Evolutionary conservation across 1,140 invertebrate genomes (phyloP), one percentile per base, ranked within the genome.

Genomic region (Polypedilum pembai): DNA sequence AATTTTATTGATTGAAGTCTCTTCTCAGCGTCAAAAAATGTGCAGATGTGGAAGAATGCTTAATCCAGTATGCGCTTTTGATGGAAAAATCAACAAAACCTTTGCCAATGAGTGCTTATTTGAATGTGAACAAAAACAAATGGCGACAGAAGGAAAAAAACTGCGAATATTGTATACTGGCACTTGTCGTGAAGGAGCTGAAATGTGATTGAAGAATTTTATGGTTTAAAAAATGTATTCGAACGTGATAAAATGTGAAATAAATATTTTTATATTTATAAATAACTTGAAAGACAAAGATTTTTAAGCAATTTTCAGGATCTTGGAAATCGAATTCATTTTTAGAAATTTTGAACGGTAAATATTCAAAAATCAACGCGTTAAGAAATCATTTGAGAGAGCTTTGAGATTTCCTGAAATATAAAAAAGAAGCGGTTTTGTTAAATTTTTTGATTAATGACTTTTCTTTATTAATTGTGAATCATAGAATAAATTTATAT

Each of bases 161-260:
- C 10, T 56, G 4, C 12, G 45, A 56, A 56, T 15, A 56, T 4
- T 56, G 8, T 56, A 56, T 15, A n/a, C 12, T n/a, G 45, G 45
- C 12, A n/a, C n/a, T 56, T 56, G 45, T 56, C 45, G 45, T 15
- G 45, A 56, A 4, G 45, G 12, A 3, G 45, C 12, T 56, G 45
- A 56, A 56, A 56, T 56, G 45, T 56, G 12, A 56, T 56, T 56
- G 45, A 56, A 56, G 10, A 1, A 3, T 15, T 12, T 10, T 56
- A 56, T 56, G 45, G 5, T 33, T 33, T 33, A 5, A 33, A 33
- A 33, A 33, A 33, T 33, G 24, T 33, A 33, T 33, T 5, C 1
- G 45, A 56, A 56, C 45, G 45, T 56, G 45, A 56, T n/a, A 56
- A 56, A 56, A 56, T 56, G 45, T 56, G 12, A 56, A 56, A 56